A percentile compares a stretch with the other conserved stretches of the same genome.
Evolutionary conservation across 64 coral and sea anemone species (phyloP).

Genomic region (Hydrozoanthus tunicans): DNA sequence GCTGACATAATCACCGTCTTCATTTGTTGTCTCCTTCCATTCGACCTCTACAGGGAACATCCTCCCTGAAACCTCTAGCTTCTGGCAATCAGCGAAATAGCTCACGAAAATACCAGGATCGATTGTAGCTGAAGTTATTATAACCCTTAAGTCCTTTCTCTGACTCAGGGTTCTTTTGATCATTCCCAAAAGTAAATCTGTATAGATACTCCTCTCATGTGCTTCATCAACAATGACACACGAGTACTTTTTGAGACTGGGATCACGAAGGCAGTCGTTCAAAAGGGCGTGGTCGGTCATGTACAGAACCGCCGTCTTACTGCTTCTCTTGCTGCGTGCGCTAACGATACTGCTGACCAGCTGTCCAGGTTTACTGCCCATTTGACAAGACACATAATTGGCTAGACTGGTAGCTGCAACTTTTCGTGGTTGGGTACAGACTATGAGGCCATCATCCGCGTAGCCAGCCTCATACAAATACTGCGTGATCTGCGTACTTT

Average conservation of each 20-base stretch:
- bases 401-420: conserved; percentile 82
- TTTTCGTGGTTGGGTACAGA: conserved; percentile 88
- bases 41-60: conserved; percentile 77
- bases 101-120: conserved; percentile 69
- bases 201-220: conserved; percentile 87
- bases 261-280: conserved; percentile 82
- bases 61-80: conserved; percentile 82
- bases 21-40: conserved; percentile 52
- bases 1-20: conserved; percentile 54
- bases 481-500: conserved; percentile 85
- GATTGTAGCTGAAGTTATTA: conserved; percentile 94
- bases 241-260: conserved; percentile 64
- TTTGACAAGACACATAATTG: conserved; percentile 65
- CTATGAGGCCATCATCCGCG: conserved; percentile 61
- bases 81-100: conserved; percentile 74
- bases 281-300: conserved; percentile 82
- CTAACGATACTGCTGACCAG: conserved; percentile 72
- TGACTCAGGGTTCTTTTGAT: conserved; percentile 73
- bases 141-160: conserved; percentile 71
- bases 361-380: conserved; percentile 58
- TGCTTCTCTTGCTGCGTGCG: conserved; percentile 44
- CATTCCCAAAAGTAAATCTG: conserved; percentile 91
- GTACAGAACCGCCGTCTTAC: conserved; percentile 68
- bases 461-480: conserved; percentile 80
- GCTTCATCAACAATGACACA: conserved; percentile 92